These are phyloP conservation scores for Megaceryle torquata DNA, from an alignment of 2,113 vertebrate species.

Conservation along the genomic window DNA sequence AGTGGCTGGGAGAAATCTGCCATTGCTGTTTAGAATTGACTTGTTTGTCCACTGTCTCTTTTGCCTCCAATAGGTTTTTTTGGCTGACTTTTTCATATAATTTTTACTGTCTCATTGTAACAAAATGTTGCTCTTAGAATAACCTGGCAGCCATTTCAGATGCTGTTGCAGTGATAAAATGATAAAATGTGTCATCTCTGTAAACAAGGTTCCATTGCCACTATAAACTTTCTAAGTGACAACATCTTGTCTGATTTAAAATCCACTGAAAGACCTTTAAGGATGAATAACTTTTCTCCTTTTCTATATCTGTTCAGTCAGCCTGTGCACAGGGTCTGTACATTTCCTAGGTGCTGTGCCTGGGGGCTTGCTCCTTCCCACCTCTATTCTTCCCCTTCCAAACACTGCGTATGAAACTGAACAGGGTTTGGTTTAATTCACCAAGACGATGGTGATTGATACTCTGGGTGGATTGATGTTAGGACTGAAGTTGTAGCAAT, in stretches of 20 bases:
- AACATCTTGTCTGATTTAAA: not conserved
- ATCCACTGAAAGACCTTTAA: not conserved
- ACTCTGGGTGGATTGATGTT: not conserved
- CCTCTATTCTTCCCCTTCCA: not conserved
- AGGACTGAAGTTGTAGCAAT: not conserved
- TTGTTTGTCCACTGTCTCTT: not conserved
- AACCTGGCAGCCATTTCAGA: not conserved
- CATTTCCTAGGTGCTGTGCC: not conserved
- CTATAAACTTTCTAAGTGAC: not conserved
- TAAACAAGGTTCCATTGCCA: not conserved
- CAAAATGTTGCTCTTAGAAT: not conserved
- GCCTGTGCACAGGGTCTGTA: not conserved
- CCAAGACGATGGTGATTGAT: not conserved
- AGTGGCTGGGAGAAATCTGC: not conserved
- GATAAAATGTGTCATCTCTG: not conserved
- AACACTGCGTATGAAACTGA: not conserved
- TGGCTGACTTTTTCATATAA: not conserved
- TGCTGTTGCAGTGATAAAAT: not conserved
- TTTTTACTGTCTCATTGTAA: not conserved
- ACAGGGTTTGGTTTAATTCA: not conserved
- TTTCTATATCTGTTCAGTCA: not conserved
- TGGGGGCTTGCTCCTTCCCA: not conserved
- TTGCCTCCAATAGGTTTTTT: not conserved
- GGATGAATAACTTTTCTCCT: not conserved
- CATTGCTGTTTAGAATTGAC: not conserved